Percentiles rank a stretch among this genome's conserved stretches.
These are phyloP conservation scores for Drosophila maculinotata DNA, from an alignment of 2,888 invertebrate species.

Conservation along the genomic window DNA sequence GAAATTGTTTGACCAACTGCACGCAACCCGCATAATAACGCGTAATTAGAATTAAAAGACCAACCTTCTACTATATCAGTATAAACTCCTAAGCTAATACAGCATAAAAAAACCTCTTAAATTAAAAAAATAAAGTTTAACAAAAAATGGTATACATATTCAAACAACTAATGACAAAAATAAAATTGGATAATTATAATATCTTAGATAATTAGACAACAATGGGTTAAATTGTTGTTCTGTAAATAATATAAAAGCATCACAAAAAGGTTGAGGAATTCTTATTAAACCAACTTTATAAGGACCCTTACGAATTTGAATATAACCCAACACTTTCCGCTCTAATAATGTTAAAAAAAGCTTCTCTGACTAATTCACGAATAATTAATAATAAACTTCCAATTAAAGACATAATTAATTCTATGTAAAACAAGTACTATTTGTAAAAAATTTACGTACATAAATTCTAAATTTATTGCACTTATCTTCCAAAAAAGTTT, in stretches of 20 bases:
- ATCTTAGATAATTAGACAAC: constrained; percentile 87
- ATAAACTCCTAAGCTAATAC: constrained; percentile 89
- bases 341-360: constrained; percentile 91
- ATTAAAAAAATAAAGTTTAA: constrained; percentile 87
- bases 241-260: constrained; percentile 90
- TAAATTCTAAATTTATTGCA: constrained; percentile 90
- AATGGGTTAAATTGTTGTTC: constrained; percentile 88
- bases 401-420: constrained; percentile 85
- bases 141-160: constrained; percentile 87
- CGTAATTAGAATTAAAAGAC: constrained; percentile 90
- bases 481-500: constrained; percentile 89
- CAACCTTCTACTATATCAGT: constrained; percentile 88
- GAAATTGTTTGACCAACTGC: constrained; percentile 91
- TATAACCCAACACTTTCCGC: constrained; percentile 88
- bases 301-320: constrained; percentile 91
- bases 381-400: constrained; percentile 87
- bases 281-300: constrained; percentile 89
- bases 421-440: constrained; percentile 86
- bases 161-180: constrained; percentile 86
- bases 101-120: constrained; percentile 88
- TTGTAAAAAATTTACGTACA: constrained; percentile 87
- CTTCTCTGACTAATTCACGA: constrained; percentile 88
- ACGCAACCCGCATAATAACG: constrained; percentile 89
- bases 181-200: constrained; percentile 87
- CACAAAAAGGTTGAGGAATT: constrained; percentile 89